phyloP scores from a whole-genome alignment of 2,797 vertebrate species.

The Channa striata region DNA sequence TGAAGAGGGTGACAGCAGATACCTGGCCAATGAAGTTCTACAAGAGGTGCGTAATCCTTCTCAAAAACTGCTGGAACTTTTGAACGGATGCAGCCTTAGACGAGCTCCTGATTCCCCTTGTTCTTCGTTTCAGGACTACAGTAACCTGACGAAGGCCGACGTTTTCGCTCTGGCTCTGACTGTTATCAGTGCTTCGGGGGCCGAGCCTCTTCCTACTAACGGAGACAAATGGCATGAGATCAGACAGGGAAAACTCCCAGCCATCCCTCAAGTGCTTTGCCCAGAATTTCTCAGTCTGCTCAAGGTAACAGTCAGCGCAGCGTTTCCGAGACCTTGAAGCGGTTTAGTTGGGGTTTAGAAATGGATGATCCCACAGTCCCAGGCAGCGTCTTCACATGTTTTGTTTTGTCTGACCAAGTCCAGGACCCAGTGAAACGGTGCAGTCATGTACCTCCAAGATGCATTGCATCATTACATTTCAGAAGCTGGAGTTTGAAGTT shows the following conservation, averaged over 20 bases:
- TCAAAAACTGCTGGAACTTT: neutral
- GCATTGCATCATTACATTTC: too few species aligned
- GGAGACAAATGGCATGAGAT: conserved; percentile 98
- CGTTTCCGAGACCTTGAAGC: too few species aligned
- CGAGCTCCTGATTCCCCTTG: neutral
- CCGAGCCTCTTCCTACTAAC: conserved; percentile 93
- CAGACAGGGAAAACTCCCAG: conserved; percentile 91
- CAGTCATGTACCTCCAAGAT: too few species aligned
- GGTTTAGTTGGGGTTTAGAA: too few species aligned
- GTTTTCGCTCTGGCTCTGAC: conserved; percentile 87
- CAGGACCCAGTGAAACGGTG: too few species aligned
- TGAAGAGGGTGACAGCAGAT: conserved; percentile 97
- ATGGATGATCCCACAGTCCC: too few species aligned
- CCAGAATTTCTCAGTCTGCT: conserved; percentile 91
- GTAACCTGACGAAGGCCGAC: conserved; percentile 83
- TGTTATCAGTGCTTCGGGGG: conserved; percentile 85
- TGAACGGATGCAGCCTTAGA: accelerated
- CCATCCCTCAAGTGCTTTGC: conserved; percentile 93
- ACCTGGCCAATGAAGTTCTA: conserved; percentile 96
- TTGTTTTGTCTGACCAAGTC: too few species aligned
- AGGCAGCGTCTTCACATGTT: too few species aligned
- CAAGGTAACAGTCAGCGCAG: conserved; percentile 84
- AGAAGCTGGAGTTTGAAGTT: too few species aligned
- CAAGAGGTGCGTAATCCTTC: conserved; percentile 89
- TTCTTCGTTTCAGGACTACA: conserved; percentile 77